Conservation (phyloP, 2,888 invertebrate species). For the Plemyria rubiginata region DNA sequence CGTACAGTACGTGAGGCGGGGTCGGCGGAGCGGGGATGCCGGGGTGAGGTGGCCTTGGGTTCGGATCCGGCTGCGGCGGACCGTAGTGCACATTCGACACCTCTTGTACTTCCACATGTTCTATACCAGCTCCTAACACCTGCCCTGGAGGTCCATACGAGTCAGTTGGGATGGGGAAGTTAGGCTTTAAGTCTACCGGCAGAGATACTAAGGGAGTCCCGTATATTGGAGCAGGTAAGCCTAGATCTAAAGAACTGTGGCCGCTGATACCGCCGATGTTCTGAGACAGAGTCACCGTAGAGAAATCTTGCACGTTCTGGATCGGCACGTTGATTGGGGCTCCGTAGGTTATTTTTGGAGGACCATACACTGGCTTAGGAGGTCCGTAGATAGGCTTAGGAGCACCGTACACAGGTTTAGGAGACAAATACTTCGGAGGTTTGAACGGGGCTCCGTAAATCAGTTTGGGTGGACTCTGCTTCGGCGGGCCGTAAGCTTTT, state of each 20-base stretch:
- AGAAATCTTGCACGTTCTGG: constrained; percentile 49
- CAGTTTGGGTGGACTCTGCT: background rate
- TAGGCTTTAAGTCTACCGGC: constrained; percentile 70
- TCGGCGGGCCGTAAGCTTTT: constrained; percentile 60
- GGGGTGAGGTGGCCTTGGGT: constrained; percentile 87
- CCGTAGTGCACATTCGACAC: constrained; percentile 77
- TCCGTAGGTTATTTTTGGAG: constrained; percentile 62
- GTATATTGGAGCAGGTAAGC: constrained; percentile 74
- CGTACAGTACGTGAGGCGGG: constrained; percentile 90
- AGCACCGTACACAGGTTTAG: constrained; percentile 58
- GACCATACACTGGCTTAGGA: constrained; percentile 66
- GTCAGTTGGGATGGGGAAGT: constrained; percentile 74
- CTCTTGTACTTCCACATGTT: constrained; percentile 71
- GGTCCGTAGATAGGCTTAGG: constrained; percentile 61
- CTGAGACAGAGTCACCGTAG: constrained; percentile 43
- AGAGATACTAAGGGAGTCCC: constrained; percentile 68
- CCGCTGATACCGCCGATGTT: constrained; percentile 36
- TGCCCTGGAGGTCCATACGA: constrained; percentile 80
- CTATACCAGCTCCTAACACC: constrained; percentile 60
- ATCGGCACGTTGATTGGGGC: constrained; percentile 47
- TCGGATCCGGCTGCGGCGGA: constrained; percentile 85
- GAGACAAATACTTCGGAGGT: constrained; percentile 56
- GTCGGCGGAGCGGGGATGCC: constrained; percentile 90
- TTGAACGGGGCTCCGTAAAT: constrained; percentile 49
- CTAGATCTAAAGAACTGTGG: constrained; percentile 53